Evolutionary conservation across 2,888 invertebrate genomes (phyloP), one percentile per base, ranked within the genome.

Genomic region (Drosophila hamatofila): DNA sequence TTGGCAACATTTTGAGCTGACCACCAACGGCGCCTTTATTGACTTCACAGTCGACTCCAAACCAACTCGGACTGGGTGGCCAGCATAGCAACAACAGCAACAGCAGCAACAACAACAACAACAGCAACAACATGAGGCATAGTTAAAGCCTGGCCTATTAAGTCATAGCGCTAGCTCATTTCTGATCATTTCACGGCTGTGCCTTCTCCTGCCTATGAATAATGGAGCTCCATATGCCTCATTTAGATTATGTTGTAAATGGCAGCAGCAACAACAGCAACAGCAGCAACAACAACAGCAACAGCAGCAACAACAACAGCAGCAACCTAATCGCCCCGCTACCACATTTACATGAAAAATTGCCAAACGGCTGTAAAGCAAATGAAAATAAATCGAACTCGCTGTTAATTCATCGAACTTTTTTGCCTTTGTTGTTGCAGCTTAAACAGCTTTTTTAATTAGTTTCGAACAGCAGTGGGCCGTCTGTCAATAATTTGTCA

Each of bases 11-110:
- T 87, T 86, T 89, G 75, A 78, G 78, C 37, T 78, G 91, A 83
- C 91, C 91, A 91, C 91, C 91, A 91, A 89, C 91, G 84, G 91
- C 78, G 91, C 89, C 91, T 91, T 91, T 91, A 91, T 91, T 91
- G 91, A 84, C 80, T 91, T 83, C 86, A 82, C 81, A 89, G 83
- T 74, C 62, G 65, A 78, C 41, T 63, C 70, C 63, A 74, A 78
- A 37, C 71, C 77, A 75, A 62, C 42, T 56, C 79, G 25, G 58
- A 78, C 79, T 78, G 78, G 78, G 79, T 78, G 79, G 79, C 75
- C 78, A 44, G 48, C 52, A 58, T 41, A 62, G 62, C 52, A 49
- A 57, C 61, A 63, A 58, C 83, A 72, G 57, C 62, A 37, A 14
- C 59, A 42, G 25, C 30, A 23, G 60, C 61, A 63, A 42, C 65